These are phyloP conservation scores for Indicator indicator DNA, from an alignment of 2,113 vertebrate species.

Conservation along the genomic window DNA sequence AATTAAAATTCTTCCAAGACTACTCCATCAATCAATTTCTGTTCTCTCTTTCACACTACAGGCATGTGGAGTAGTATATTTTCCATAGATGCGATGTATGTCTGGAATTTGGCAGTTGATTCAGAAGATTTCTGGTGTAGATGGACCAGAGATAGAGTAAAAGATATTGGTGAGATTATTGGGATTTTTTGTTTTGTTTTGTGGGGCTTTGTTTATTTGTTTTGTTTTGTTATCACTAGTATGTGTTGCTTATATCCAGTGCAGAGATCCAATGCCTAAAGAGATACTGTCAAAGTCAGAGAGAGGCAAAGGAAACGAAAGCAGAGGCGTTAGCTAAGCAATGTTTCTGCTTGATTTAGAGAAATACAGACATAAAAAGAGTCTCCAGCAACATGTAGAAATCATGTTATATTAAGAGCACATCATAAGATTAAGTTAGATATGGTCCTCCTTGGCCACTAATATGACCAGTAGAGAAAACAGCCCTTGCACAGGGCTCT, in stretches of 20 bases:
- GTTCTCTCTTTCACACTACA: slow-evolving; percentile 14
- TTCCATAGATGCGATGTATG: slow-evolving; percentile 80
- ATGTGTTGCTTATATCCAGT: background rate
- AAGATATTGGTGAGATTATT: slow-evolving; percentile 76
- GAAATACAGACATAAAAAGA: background rate
- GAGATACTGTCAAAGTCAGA: background rate
- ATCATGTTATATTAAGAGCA: background rate
- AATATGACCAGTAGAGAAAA: background rate
- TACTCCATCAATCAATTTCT: background rate
- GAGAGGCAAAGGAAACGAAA: background rate
- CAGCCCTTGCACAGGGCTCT: background rate
- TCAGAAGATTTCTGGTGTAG: slow-evolving; percentile 80
- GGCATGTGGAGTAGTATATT: slow-evolving; percentile 86
- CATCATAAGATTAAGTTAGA: background rate
- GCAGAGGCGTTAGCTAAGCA: background rate
- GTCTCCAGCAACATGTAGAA: background rate
- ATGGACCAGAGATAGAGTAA: slow-evolving; percentile 78
- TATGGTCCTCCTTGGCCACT: background rate
- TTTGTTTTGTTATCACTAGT: background rate
- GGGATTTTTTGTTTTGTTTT: background rate
- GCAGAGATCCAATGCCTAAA: background rate
- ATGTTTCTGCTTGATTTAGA: background rate
- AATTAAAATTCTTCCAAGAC: slow-evolving; percentile 38
- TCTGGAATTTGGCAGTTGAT: slow-evolving; percentile 76
- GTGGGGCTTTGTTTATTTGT: background rate